These are phyloP conservation scores for Smittia aterrima DNA, from an alignment of 2,888 invertebrate species.

Conservation along the genomic window DNA sequence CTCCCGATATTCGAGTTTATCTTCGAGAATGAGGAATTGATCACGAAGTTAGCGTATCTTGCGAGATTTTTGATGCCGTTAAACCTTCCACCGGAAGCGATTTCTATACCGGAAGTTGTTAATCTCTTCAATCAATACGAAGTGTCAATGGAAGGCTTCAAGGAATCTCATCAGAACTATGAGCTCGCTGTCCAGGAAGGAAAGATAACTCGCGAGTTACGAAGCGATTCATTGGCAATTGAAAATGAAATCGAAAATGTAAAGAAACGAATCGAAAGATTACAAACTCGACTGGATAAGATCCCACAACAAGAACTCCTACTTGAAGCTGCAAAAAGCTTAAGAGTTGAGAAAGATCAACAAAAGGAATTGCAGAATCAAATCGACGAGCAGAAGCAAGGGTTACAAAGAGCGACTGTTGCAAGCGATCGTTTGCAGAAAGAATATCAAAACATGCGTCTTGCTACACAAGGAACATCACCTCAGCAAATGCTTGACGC, in stretches of 20 bases:
- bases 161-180: conserved; percentile 70
- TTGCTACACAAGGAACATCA: conserved; percentile 43
- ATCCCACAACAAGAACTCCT: conserved; percentile 45
- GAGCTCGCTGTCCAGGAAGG: conserved; percentile 62
- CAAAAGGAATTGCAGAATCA: conserved; percentile 45
- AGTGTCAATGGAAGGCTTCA: conserved; percentile 71
- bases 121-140: conserved; percentile 71
- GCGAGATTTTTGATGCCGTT: conserved; percentile 63
- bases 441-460: conserved; percentile 44
- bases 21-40: conserved; percentile 67
- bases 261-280: conserved; percentile 45
- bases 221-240: conserved; percentile 81
- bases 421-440: conserved; percentile 44
- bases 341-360: conserved; percentile 45
- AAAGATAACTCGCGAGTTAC: conserved; percentile 73
- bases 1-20: conserved; percentile 81
- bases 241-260: conserved; percentile 77
- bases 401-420: conserved; percentile 43
- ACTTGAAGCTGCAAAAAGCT: conserved; percentile 44
- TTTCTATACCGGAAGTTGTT: conserved; percentile 70
- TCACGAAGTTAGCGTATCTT: conserved; percentile 79
- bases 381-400: conserved; percentile 44
- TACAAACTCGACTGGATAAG: conserved; percentile 45
- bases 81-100: conserved; percentile 71
- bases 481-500: conserved; percentile 44